These are phyloP conservation scores for Olivierus martensii DNA, from an alignment of 1,140 invertebrate genomes.

Conservation along the genomic window DNA sequence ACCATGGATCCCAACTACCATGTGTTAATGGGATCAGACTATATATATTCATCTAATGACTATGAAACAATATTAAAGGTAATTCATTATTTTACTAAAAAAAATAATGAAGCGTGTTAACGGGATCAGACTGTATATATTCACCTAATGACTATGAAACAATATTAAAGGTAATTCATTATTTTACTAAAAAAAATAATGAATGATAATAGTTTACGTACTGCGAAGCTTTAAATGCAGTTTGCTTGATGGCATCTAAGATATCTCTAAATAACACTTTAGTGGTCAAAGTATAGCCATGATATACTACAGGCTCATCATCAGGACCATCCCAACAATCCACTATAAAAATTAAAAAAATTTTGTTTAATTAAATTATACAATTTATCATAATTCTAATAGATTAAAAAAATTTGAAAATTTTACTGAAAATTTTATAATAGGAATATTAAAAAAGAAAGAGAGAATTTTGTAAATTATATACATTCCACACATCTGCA, in stretches of 20 bases:
- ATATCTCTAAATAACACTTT: conserved; percentile 41
- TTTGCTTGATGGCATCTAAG: conserved; percentile 38
- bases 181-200: background rate
- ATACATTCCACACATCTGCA: conserved; percentile 39
- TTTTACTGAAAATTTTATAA: too few species aligned
- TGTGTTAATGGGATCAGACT: too few species aligned
- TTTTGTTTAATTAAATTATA: too few species aligned
- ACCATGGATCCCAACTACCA: too few species aligned
- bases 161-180: background rate
- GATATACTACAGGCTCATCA: conserved; percentile 39
- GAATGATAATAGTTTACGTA: conserved; percentile 23
- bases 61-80: too few species aligned
- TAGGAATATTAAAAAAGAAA: too few species aligned
- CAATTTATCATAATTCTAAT: too few species aligned
- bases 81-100: too few species aligned
- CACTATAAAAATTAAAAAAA: conserved; percentile 30
- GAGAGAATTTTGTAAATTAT: conserved; percentile 7
- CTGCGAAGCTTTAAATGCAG: conserved; percentile 41
- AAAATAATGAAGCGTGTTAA: background rate
- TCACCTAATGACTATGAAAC: background rate
- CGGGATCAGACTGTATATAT: background rate
- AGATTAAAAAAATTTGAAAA: too few species aligned
- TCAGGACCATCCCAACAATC: conserved; percentile 46
- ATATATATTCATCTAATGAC: too few species aligned
- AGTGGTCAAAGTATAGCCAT: conserved; percentile 43